These are phyloP conservation scores for Harpagifer antarcticus DNA, from an alignment of 2,797 vertebrate genomes.

Conservation along the genomic window DNA sequence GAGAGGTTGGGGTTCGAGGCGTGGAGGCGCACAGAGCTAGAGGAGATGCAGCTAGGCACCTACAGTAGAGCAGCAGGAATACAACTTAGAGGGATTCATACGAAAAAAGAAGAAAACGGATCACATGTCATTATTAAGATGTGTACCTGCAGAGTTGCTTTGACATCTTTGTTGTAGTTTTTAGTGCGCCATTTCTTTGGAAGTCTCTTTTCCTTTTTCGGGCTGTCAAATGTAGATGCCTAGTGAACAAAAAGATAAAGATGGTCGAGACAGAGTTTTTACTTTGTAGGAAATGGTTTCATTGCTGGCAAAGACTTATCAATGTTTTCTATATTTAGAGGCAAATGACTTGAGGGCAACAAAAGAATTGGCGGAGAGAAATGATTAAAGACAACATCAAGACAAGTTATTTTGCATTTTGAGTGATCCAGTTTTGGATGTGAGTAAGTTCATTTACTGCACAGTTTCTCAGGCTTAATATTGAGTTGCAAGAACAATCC, in stretches of 20 bases:
- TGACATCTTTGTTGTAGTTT: conserved; percentile 93
- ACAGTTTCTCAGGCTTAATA: conserved; percentile 16
- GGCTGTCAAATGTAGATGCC: conserved; percentile 93
- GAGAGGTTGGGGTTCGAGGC: conserved; percentile 98
- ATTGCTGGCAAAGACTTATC: background rate
- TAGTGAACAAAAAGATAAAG: conserved; percentile 59
- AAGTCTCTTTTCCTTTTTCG: conserved; percentile 95
- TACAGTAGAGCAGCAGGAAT: conserved; percentile 33
- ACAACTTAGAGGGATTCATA: background rate
- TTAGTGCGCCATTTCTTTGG: conserved; percentile 93
- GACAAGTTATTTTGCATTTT: background rate
- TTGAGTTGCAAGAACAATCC: background rate
- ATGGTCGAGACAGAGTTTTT: conserved; percentile 11
- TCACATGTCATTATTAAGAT: background rate
- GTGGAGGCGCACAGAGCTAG: conserved; percentile 91
- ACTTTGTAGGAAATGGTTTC: conserved; percentile 19
- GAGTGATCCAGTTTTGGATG: conserved; percentile 6
- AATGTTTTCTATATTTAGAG: conserved; percentile 46
- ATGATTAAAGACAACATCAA: conserved; percentile 23
- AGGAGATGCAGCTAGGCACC: conserved; percentile 88
- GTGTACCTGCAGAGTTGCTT: conserved; percentile 94
- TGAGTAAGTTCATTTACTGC: background rate
- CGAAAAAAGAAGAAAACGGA: background rate
- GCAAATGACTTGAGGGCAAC: conserved; percentile 19
- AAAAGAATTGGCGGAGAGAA: conserved; percentile 21